Base-by-base conservation (phyloP, 2,113 vertebrate genomes). In the Heteronetta atricapilla region DNA sequence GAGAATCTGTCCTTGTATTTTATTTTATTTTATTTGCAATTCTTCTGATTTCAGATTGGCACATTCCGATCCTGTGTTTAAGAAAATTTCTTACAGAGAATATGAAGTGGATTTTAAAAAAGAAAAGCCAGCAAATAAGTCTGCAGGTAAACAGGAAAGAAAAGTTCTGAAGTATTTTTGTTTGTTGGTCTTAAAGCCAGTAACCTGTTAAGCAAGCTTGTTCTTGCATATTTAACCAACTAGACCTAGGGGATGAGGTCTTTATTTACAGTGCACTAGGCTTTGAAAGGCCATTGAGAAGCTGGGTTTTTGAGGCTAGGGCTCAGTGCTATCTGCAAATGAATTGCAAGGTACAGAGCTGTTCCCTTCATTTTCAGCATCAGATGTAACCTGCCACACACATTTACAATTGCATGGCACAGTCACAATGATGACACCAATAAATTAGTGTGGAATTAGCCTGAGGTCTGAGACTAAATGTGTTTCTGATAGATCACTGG, bases 51-150 rank as follows among this genome's bases (percentile, higher is more conserved):
- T 82, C 86, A 95, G 94, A 78, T 94, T 90, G 58, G 84, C 82
- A 77, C 96, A 97, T 72, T 90, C 63, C 68, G 95, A 90, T 86
- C 91, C 96, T 77, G 95, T 97, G 46, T 99, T 98, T 97, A 98
- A 98, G 97, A 99, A 99, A 98, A 98, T 98, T 89, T 98, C 99
- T 59, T 99, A 98, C 97, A 98, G 98, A 91, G 99, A 99, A 55
- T 99, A 99, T 97, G 99, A 99, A 86, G 93, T 96, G 96, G 97
- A 96, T 96, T 99, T 99, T 98, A 95, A 92, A 91, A 98, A 96
- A 96, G 97, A 98, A 89, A 99, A 99, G 82, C 93, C 97, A 95
- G 97, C 92, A 81, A 85, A 98, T 79, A 82, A 78, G 18, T 98
- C 97, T 96, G 97, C 98, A 98, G 99, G 99, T 99, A 98, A 98